Evolutionary conservation across 2,888 invertebrate genomes (phyloP).

Genomic region (Crepidodera aurea): DNA sequence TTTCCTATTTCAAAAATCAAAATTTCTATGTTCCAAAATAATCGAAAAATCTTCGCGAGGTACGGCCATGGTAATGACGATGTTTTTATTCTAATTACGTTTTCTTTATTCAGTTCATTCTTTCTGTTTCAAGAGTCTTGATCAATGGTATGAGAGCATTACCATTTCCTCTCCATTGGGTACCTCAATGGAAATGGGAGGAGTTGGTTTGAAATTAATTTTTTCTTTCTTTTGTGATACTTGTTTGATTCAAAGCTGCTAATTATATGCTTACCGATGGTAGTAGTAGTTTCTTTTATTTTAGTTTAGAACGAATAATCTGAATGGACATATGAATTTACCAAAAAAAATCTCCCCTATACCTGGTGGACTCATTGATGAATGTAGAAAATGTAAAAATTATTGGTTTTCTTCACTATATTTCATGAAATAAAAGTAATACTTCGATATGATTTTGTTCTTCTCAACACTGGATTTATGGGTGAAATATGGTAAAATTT

Average conservation of each 20-base stretch:
- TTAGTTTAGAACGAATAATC: too few relatives aligned
- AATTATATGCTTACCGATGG: constrained; percentile 36
- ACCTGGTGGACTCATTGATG: too few relatives aligned
- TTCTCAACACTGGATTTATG: too few relatives aligned
- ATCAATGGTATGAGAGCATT: constrained; percentile 29
- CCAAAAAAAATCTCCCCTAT: too few relatives aligned
- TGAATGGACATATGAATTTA: too few relatives aligned
- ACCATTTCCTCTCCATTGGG: constrained; percentile 39
- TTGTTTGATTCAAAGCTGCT: constrained; percentile 30
- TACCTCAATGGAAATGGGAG: constrained; percentile 38
- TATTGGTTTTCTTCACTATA: too few relatives aligned
- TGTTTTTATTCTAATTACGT: constrained; percentile 33
- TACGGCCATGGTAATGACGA: constrained; percentile 29
- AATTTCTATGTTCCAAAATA: too few relatives aligned
- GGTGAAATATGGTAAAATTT: too few relatives aligned
- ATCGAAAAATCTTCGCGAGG: not conserved
- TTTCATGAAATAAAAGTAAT: too few relatives aligned
- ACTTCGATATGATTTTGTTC: too few relatives aligned
- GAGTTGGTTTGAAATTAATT: constrained; percentile 14
- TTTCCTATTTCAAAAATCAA: too few relatives aligned
- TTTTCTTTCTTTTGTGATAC: constrained; percentile 33
- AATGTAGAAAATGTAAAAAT: too few relatives aligned
- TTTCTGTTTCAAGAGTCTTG: constrained; percentile 28
- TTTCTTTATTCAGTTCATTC: constrained; percentile 31
- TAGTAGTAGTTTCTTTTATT: constrained; percentile 15